Evolutionary conservation across 2,113 vertebrate genomes (phyloP).

Genomic region (Sialia sialis): DNA sequence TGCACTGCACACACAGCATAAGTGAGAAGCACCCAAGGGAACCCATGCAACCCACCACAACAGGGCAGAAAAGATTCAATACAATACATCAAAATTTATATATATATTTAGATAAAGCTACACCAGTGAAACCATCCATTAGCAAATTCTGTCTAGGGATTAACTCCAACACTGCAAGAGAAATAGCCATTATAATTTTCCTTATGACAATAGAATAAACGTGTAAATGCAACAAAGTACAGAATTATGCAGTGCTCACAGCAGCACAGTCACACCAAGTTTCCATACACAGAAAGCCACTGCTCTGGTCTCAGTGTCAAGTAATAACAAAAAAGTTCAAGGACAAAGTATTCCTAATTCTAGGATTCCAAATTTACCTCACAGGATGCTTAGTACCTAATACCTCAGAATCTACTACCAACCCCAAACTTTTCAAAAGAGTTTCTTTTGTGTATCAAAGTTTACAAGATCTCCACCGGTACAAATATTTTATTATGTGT

Average conservation of each 20-base stretch:
- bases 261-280: neutral
- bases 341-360: neutral
- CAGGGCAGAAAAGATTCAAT: neutral
- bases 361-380: neutral
- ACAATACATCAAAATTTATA: neutral
- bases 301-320: neutral
- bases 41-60: accelerated
- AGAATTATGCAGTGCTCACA: neutral
- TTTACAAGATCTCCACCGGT: neutral
- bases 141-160: neutral
- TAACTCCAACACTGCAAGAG: neutral
- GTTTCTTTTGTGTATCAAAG: neutral
- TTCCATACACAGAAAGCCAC: neutral
- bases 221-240: neutral
- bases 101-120: neutral
- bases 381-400: neutral
- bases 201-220: neutral
- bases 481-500: neutral
- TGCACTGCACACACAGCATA: too few species aligned
- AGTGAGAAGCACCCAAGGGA: neutral
- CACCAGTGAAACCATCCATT: neutral
- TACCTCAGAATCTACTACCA: neutral
- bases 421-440: neutral
- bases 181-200: neutral
- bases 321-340: neutral